Evolutionary conservation across 1,140 invertebrate genomes (phyloP), one percentile per base, ranked within the genome.

Genomic region (Drosophila burlai): DNA sequence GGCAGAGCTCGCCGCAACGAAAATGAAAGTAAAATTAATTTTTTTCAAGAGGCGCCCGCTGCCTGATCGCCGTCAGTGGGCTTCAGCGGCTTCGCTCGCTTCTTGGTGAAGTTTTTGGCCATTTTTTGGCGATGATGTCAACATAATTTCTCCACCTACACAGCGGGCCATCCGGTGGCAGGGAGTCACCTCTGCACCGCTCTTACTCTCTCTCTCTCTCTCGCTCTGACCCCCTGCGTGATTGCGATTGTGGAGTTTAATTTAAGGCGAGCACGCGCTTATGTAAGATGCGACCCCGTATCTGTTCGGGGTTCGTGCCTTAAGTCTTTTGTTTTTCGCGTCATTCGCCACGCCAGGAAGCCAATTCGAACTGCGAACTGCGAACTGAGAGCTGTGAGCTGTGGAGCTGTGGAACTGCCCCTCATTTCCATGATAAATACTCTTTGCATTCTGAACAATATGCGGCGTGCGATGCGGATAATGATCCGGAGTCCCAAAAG

Each of bases 81-180:
- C 47, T 69, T 67, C 38, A 42, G 24, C 64, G 42, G 57, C 54
- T 40, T 24, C 13, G 50, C 47, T 61, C 63, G 81, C 81, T 87
- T 89, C 68, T 87, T 78, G 54, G 54, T 57, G 54, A 57, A 57
- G 54, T 57, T 57, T 57, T 57, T 57, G 81, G 83, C 83, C 60
- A 87, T 71, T 84, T 90, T 90, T 90, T 82, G 81, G 86, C 85
- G 85, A 90, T 90, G 85, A 90, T 90, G 85, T 90, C 85, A 90
- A 90, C 85, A 90, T 85, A 90, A 90, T 90, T 90, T 90, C 85
- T 90, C 86, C 85, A 90, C 85, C 85, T 90, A 90, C 85, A 90
- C 85, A 90, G 84, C 77, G 49, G 81, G 84, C 84, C 55, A 78
- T 52, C 59, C 46, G 31, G 50, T 15, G 50, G 29, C 29, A 57